phyloP scores from a whole-genome alignment of 2,888 invertebrate species.

The Halictus quadricinctus region DNA sequence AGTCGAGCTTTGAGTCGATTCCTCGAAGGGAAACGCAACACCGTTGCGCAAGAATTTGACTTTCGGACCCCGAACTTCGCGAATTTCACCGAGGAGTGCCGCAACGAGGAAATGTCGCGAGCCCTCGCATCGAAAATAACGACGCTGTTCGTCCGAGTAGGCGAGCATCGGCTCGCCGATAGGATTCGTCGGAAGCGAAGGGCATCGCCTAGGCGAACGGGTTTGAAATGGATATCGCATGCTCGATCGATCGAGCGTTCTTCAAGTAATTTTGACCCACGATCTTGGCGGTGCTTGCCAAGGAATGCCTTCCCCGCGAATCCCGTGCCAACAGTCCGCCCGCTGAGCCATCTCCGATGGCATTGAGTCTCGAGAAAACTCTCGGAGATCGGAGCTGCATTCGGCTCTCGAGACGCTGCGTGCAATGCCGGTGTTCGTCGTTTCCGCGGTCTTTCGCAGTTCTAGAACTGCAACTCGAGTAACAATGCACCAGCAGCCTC shows the following conservation, averaged over 20 bases:
- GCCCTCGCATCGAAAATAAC: background rate
- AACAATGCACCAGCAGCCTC: background rate
- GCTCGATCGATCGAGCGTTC: constrained; percentile 47
- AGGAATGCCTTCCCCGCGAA: constrained; percentile 43
- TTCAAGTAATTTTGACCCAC: constrained; percentile 51
- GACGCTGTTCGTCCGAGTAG: background rate
- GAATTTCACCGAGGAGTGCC: background rate
- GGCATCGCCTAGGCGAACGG: background rate
- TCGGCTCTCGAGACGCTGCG: constrained; percentile 22
- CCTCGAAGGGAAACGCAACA: background rate
- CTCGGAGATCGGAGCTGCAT: constrained; percentile 23
- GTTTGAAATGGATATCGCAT: constrained; percentile 40
- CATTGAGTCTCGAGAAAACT: constrained; percentile 42
- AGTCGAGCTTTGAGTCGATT: background rate
- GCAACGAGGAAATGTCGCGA: background rate
- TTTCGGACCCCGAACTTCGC: background rate
- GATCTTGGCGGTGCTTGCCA: constrained; percentile 44
- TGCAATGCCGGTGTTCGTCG: background rate
- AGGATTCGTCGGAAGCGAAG: background rate
- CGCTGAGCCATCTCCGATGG: constrained; percentile 46
- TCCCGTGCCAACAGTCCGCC: constrained; percentile 46
- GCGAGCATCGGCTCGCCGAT: background rate
- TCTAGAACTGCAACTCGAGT: background rate
- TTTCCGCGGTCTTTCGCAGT: too few relatives aligned
- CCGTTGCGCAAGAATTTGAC: background rate